Evolutionary conservation across 2,888 invertebrate species (phyloP).

Genomic region (Sisyra terminalis): DNA sequence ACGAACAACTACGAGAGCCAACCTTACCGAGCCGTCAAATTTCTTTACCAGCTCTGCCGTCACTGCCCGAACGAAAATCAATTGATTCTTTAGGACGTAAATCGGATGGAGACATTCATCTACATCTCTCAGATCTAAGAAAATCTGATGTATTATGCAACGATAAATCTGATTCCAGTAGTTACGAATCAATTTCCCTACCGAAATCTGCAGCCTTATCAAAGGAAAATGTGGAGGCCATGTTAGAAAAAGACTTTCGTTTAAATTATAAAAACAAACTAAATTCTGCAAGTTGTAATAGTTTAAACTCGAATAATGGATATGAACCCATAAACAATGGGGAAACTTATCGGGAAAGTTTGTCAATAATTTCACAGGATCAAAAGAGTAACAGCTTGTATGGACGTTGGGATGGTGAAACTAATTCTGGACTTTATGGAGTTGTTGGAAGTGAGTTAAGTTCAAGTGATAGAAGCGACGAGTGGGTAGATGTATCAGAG

Average conservation of each 20-base stretch:
- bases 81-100: conserved; percentile 18
- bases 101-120: no score
- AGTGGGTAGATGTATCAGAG: conserved; percentile 49
- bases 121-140: conserved; percentile 30
- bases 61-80: conserved; percentile 30
- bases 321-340: conserved; percentile 5
- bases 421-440: conserved; percentile 22
- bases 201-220: conserved; percentile 11
- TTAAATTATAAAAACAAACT: no score
- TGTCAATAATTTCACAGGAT: conserved; percentile 37
- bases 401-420: conserved; percentile 30
- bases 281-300: not conserved
- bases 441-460: conserved; percentile 37
- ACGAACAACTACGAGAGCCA: conserved; percentile 29
- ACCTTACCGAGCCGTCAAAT: conserved; percentile 17
- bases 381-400: conserved; percentile 45
- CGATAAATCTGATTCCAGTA: conserved; percentile 30
- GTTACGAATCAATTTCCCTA: conserved; percentile 37
- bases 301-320: not conserved
- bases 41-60: conserved; percentile 23
- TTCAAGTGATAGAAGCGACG: conserved; percentile 43
- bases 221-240: not conserved
- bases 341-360: conserved; percentile 14
- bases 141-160: conserved; percentile 38
- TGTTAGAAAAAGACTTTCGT: no score